A percentile compares a stretch with the other conserved stretches of the same genome.
Evolutionary conservation across 2,113 vertebrate genomes (phyloP).

Genomic region (Coregonus clupeaformis): DNA sequence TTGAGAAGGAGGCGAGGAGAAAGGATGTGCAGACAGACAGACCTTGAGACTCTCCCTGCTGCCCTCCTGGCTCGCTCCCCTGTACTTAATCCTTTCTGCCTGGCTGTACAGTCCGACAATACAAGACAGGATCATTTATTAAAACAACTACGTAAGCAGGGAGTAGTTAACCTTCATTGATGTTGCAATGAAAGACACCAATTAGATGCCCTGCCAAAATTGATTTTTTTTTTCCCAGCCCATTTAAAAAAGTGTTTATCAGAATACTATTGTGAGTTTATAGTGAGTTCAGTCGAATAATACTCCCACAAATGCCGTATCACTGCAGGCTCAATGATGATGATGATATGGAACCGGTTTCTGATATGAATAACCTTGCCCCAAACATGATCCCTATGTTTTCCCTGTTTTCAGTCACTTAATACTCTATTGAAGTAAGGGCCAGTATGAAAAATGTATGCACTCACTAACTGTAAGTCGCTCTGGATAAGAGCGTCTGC

Average conservation of each 20-base stretch:
- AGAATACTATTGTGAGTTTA: not conserved
- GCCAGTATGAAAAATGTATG: no score
- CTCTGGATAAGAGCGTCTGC: no score
- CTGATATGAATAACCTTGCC: not conserved
- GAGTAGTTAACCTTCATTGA: not conserved
- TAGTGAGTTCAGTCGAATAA: not conserved
- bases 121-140: no score
- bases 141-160: not conserved
- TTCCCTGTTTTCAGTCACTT: not conserved
- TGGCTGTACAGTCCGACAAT: not conserved
- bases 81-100: not conserved
- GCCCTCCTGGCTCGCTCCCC: not conserved
- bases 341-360: not conserved
- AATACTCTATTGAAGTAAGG: conserved; percentile 45
- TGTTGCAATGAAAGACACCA: not conserved
- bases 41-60: not conserved
- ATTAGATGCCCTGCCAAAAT: not conserved
- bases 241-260: not conserved
- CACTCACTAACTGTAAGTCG: no score
- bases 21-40: not conserved
- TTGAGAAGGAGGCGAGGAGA: no score
- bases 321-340: not conserved
- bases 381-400: conserved; percentile 12
- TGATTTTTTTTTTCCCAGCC: not conserved
- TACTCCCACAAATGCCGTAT: conserved; percentile 2